Percentiles rank a stretch among this genome's conserved stretches.
Conservation (phyloP, 2,797 vertebrate genomes). For the Otus scops region DNA sequence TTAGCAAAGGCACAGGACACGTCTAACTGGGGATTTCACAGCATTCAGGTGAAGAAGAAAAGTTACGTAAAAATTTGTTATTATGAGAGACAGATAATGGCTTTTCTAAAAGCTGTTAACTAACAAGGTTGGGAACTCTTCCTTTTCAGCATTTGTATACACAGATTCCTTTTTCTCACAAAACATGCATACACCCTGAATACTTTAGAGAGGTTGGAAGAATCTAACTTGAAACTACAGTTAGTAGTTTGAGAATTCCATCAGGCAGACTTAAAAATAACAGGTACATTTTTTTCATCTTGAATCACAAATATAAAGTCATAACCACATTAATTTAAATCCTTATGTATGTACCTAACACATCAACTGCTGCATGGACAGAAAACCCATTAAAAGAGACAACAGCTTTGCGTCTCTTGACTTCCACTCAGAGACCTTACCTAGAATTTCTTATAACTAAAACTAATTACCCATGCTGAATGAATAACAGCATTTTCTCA, state of each 20-base stretch:
- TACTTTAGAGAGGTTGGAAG: neutral
- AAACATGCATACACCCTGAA: neutral
- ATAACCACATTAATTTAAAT: neutral
- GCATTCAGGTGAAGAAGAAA: neutral
- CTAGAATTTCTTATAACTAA: neutral
- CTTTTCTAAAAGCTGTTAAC: neutral
- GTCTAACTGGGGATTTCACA: neutral
- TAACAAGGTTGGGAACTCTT: neutral
- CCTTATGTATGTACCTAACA: neutral
- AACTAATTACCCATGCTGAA: neutral
- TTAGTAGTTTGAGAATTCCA: neutral
- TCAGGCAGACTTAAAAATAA: neutral
- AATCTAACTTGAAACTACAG: neutral
- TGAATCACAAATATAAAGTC: neutral
- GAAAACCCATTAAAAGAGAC: neutral
- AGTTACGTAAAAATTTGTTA: neutral
- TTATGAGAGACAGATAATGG: neutral
- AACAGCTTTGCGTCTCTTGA: neutral
- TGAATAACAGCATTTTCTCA: neutral
- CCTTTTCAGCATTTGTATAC: neutral
- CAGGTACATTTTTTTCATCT: neutral
- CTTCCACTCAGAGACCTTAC: neutral
- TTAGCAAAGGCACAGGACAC: neutral
- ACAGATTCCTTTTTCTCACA: neutral
- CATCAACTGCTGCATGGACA: rapidly evolving